These are phyloP conservation scores for Teinopalpus imperialis DNA, from an alignment of 2,888 invertebrate genomes.

Conservation along the genomic window DNA sequence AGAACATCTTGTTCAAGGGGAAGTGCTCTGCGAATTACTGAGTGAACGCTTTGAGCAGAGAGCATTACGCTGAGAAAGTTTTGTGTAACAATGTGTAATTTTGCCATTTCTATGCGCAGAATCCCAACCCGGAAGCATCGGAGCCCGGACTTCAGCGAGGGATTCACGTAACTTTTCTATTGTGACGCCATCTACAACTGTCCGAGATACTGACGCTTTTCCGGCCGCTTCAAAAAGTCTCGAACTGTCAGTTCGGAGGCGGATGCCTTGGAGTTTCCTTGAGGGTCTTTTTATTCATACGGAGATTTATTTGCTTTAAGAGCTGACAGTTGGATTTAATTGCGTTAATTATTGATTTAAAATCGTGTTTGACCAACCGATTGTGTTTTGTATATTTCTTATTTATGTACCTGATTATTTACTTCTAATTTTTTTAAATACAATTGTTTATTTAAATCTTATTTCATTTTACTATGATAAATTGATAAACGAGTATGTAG, in stretches of 20 bases:
- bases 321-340: constrained; percentile 8
- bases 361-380: too few relatives aligned
- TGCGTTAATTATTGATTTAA: too few relatives aligned
- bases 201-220: constrained; percentile 72
- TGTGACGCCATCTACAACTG: constrained; percentile 77
- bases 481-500: too few relatives aligned
- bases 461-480: too few relatives aligned
- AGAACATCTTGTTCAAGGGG: constrained; percentile 56
- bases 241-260: constrained; percentile 70
- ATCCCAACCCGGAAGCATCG: constrained; percentile 63
- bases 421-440: too few relatives aligned
- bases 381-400: too few relatives aligned
- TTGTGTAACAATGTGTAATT: constrained; percentile 77
- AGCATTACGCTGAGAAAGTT: constrained; percentile 73
- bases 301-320: constrained; percentile 60
- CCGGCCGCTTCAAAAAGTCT: constrained; percentile 79
- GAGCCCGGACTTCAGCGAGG: constrained; percentile 48
- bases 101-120: constrained; percentile 78
- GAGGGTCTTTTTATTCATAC: constrained; percentile 72
- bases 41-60: constrained; percentile 59
- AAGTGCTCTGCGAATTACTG: constrained; percentile 57
- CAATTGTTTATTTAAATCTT: too few relatives aligned
- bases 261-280: constrained; percentile 68
- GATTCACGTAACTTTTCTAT: constrained; percentile 61
- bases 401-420: too few relatives aligned